Conservation (phyloP, 92 coral and sea anemone genomes). For the Porites cylindrica region DNA sequence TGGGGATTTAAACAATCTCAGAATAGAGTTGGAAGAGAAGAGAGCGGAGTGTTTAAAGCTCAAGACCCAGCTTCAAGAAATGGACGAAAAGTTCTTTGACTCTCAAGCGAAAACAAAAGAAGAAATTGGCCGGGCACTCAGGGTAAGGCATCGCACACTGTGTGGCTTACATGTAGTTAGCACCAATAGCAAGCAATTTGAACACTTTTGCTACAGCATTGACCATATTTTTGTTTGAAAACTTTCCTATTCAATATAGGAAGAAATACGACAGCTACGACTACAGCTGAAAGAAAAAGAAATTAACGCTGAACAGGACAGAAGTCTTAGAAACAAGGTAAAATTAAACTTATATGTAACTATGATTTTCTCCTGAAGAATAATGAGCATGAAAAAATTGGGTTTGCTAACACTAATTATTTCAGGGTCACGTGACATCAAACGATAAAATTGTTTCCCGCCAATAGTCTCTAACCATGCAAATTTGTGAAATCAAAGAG, state of each 20-base stretch:
- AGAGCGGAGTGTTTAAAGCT: slow-evolving; percentile 89
- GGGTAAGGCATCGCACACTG: slow-evolving; percentile 60
- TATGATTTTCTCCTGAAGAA: no score
- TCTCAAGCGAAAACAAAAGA: slow-evolving; percentile 97
- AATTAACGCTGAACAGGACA: slow-evolving; percentile 88
- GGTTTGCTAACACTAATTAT: no score
- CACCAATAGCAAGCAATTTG: no score
- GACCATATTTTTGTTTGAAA: not conserved
- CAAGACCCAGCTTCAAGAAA: slow-evolving; percentile 95
- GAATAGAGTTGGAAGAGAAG: slow-evolving; percentile 94
- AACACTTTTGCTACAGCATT: no score
- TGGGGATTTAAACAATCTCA: slow-evolving; percentile 76
- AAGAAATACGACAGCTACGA: slow-evolving; percentile 94
- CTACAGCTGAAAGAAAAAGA: slow-evolving; percentile 92
- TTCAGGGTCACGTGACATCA: no score
- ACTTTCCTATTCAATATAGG: slow-evolving; percentile 48
- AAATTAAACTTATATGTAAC: not conserved
- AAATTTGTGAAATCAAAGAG: no score
- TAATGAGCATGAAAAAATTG: no score
- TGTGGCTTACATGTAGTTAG: not conserved
- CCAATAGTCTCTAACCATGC: no score
- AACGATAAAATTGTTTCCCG: no score
- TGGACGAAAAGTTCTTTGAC: slow-evolving; percentile 98
- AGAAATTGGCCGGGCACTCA: slow-evolving; percentile 89
- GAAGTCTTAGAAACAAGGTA: slow-evolving; percentile 93